These are phyloP conservation scores for Montipora cactus DNA, from an alignment of 64 coral and sea anemone species.

Conservation along the genomic window DNA sequence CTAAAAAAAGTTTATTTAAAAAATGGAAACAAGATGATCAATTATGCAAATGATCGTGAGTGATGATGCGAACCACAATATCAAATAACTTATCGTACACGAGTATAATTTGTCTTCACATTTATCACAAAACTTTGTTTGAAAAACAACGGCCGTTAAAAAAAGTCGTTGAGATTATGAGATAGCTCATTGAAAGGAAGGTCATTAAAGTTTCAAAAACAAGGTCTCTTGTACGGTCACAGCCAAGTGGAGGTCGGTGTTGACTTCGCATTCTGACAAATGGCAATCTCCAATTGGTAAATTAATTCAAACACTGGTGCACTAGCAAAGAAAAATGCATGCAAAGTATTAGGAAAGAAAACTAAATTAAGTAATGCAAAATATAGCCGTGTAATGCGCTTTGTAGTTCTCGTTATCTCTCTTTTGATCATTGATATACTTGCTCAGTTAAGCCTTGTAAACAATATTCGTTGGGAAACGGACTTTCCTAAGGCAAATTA, in stretches of 20 bases:
- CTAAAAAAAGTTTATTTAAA: not conserved
- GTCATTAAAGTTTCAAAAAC: conserved; percentile 38
- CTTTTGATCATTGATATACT: not conserved
- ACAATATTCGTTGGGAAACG: not conserved
- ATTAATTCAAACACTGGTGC: not conserved
- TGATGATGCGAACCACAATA: conserved; percentile 42
- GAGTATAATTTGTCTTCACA: conserved; percentile 45
- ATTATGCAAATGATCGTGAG: conserved; percentile 16
- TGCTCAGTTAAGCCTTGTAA: not conserved
- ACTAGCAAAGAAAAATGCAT: conserved; percentile 1
- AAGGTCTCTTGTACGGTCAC: conserved; percentile 8
- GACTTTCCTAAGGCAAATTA: not conserved
- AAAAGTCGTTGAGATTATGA: conserved; percentile 48
- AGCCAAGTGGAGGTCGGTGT: not conserved
- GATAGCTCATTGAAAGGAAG: conserved; percentile 52
- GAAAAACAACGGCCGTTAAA: conserved; percentile 24
- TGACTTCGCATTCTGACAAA: not conserved
- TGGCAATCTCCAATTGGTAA: conserved; percentile 37
- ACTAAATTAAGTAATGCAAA: conserved; percentile 25
- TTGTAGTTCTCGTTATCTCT: too few relatives aligned
- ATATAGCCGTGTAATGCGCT: not conserved
- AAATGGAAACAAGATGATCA: not conserved
- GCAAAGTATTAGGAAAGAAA: conserved; percentile 7
- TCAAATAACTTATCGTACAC: conserved; percentile 44
- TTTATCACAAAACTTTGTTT: conserved; percentile 61